Conservation (phyloP, 1,140 invertebrate species). For the Bombus cullumanus region DNA sequence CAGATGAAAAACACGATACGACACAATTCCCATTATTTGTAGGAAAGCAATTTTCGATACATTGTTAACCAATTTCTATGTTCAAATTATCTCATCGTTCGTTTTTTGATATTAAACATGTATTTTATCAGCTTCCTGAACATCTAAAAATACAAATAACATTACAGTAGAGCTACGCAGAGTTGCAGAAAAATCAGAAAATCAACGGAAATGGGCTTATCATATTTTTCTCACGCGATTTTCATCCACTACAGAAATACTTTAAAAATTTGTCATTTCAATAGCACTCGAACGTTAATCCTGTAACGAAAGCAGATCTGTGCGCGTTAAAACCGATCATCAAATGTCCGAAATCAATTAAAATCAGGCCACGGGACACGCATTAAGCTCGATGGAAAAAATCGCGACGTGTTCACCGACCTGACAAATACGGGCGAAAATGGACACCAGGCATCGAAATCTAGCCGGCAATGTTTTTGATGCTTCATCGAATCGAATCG, state of each 20-base stretch:
- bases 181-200: too few species aligned
- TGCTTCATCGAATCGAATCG: background rate
- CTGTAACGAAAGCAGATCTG: background rate
- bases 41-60: too few species aligned
- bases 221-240: too few species aligned
- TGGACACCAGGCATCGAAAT: background rate
- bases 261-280: background rate
- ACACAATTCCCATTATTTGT: too few species aligned
- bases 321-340: background rate
- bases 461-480: background rate
- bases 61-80: too few species aligned
- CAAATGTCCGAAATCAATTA: background rate
- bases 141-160: too few species aligned
- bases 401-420: background rate
- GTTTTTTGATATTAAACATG: too few species aligned
- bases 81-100: too few species aligned
- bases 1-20: background rate
- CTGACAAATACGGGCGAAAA: conserved; percentile 29
- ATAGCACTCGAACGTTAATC: background rate
- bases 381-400: background rate
- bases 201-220: too few species aligned
- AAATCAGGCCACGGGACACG: background rate
- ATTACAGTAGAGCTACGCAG: too few species aligned
- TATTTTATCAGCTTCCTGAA: too few species aligned
- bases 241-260: too few species aligned